A percentile compares a stretch with the other conserved stretches of the same genome.
Evolutionary conservation across 1,140 invertebrate genomes (phyloP).

Genomic region (Diabrotica undecimpunctata): DNA sequence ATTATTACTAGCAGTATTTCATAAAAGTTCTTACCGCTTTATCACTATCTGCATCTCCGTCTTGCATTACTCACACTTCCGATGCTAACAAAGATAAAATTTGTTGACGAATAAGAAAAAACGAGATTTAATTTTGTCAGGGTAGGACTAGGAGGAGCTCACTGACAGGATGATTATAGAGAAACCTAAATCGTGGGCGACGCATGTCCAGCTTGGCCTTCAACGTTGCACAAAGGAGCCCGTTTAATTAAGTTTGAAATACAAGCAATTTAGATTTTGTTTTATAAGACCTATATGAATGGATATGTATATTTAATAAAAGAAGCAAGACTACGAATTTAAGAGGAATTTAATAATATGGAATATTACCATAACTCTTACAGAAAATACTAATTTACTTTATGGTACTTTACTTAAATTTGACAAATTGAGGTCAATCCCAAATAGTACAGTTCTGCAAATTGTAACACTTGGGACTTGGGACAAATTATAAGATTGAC

Average conservation of each 20-base stretch:
- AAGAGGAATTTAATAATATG: no score
- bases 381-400: no score
- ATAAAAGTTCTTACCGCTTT: neutral
- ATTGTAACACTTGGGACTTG: no score
- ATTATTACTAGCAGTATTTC: conserved; percentile 21
- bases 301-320: neutral
- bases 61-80: neutral
- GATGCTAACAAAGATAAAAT: conserved; percentile 14
- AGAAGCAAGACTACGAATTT: no score
- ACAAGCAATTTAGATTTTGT: neutral
- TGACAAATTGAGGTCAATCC: no score
- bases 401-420: no score
- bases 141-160: conserved; percentile 43
- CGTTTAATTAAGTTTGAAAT: conserved; percentile 31
- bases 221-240: conserved; percentile 33
- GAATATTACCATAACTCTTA: no score
- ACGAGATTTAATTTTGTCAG: conserved; percentile 47
- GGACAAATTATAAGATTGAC: no score
- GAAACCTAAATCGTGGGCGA: conserved; percentile 25
- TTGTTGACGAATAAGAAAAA: conserved; percentile 33
- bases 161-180: conserved; percentile 46
- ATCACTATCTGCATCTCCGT: conserved; percentile 9
- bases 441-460: no score
- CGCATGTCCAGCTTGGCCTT: conserved; percentile 29
- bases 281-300: no score